Evolutionary conservation across 2,888 invertebrate genomes (phyloP).

Genomic region (Ichneumon xanthorius): DNA sequence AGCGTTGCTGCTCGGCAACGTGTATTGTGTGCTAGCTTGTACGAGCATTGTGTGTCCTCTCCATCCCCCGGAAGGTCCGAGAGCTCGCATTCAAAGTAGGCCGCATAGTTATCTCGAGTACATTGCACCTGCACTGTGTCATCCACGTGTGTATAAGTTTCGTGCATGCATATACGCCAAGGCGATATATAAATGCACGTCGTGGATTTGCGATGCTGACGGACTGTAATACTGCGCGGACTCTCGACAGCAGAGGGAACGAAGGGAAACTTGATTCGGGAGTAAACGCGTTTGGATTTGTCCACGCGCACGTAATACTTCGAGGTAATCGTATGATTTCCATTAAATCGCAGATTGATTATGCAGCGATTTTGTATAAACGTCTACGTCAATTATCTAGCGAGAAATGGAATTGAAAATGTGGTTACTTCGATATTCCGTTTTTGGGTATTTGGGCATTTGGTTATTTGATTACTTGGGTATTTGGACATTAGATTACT

Average conservation of each 20-base stretch:
- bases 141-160: neutral
- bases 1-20: slow-evolving; percentile 11
- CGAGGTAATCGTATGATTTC: neutral
- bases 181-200: neutral
- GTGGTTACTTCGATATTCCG: neutral
- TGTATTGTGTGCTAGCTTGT: slow-evolving; percentile 51
- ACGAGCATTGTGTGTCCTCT: slow-evolving; percentile 42
- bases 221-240: neutral
- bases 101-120: slow-evolving; percentile 61
- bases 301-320: slow-evolving; percentile 7
- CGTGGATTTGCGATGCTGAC: neutral
- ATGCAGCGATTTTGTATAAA: neutral
- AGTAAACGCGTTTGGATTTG: slow-evolving; percentile 10
- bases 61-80: slow-evolving; percentile 26
- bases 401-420: neutral
- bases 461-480: too few relatives aligned
- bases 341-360: slow-evolving; percentile 6
- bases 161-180: neutral
- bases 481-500: too few relatives aligned
- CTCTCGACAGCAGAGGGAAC: slow-evolving; percentile 4
- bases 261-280: slow-evolving; percentile 22
- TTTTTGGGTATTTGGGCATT: neutral
- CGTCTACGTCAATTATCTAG: neutral
- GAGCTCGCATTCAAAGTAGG: slow-evolving; percentile 53
- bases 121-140: slow-evolving; percentile 45